Evolutionary conservation across 2,797 vertebrate species (phyloP).

Genomic region (Varecia variegata): DNA sequence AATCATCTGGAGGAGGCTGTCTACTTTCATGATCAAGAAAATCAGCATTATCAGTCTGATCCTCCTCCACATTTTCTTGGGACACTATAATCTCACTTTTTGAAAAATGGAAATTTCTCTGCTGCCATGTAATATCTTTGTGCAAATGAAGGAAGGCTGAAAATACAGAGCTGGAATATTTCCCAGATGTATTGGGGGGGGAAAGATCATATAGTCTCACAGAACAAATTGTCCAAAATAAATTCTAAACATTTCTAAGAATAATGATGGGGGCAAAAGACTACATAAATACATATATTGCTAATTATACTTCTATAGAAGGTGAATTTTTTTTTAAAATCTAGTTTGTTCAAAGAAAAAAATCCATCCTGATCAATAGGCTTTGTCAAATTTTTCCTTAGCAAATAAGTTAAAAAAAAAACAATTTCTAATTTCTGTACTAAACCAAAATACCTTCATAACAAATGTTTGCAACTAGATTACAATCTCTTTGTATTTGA

Average conservation of each 20-base stretch:
- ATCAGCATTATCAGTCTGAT: not conserved
- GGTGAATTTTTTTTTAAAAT: not conserved
- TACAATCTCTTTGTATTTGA: not conserved
- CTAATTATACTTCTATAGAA: slow-evolving; percentile 50
- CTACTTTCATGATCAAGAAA: not conserved
- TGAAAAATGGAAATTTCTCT: not conserved
- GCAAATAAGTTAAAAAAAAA: not conserved
- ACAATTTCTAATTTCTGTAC: not conserved
- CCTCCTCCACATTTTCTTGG: not conserved
- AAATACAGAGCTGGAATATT: slow-evolving; percentile 37
- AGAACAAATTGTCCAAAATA: slow-evolving; percentile 55
- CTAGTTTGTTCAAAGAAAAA: not conserved
- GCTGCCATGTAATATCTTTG: not conserved
- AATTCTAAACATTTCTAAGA: slow-evolving; percentile 47
- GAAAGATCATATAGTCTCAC: not conserved
- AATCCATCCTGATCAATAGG: not conserved
- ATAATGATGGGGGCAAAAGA: not conserved
- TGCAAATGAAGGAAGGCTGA: not conserved
- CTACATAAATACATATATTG: not conserved
- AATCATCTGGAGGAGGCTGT: rapidly evolving
- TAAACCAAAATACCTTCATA: not conserved
- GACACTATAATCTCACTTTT: not conserved
- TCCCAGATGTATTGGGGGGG: not conserved
- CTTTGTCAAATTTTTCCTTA: not conserved
- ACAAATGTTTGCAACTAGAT: not conserved